phyloP scores from a whole-genome alignment of 2,888 invertebrate genomes.

The Eupithecia abbreviata region DNA sequence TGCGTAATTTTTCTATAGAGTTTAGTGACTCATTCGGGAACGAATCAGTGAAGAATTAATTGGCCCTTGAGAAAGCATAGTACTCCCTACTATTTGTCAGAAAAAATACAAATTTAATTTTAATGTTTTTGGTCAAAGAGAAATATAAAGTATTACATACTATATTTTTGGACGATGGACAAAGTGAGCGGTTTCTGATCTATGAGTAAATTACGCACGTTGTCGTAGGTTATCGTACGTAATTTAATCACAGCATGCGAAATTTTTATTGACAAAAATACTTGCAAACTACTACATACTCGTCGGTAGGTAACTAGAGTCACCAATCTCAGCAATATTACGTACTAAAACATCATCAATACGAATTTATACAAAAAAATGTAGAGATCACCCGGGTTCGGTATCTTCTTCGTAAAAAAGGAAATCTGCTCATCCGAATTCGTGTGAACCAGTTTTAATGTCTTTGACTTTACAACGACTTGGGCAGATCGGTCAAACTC shows the following conservation, averaged over 20 bases:
- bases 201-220: no score
- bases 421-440: constrained; percentile 8
- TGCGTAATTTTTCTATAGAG: constrained; percentile 17
- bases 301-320: no score
- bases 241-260: no score
- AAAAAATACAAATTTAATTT: not conserved
- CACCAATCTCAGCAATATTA: no score
- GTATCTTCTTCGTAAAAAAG: not conserved
- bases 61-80: not conserved
- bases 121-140: not conserved
- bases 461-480: constrained; percentile 4
- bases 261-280: no score
- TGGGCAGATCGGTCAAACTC: constrained; percentile 6
- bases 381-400: not conserved
- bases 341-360: no score
- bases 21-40: not conserved
- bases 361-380: not conserved
- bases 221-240: no score
- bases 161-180: no score
- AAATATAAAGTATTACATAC: no score
- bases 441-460: constrained; percentile 18
- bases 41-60: not conserved
- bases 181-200: no score
- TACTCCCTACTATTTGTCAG: not conserved
- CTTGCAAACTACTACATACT: no score